Evolutionary conservation across 2,113 vertebrate species (phyloP), one percentile per base, ranked within the genome.

Genomic region (Sminthopsis crassicaudata): DNA sequence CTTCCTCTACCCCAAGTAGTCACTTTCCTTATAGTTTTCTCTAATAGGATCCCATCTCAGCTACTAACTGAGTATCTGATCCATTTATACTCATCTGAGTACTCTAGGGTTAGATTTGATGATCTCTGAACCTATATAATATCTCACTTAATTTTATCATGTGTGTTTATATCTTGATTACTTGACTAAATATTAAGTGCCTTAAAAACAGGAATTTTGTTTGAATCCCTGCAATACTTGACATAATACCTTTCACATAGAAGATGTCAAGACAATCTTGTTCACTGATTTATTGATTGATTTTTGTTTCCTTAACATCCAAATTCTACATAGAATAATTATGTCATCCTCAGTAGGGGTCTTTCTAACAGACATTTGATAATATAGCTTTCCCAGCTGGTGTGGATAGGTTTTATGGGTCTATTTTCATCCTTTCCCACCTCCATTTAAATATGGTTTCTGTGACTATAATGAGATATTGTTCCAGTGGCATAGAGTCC

Each of bases 381-480:
- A 97, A 98, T 97, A 93, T 96, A 98, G 97, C 97, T 98, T 97
- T 97, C 97, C 97, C 97, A 97, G 97, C 91, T 96, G 96, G 97
- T 96, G 97, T 98, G 97, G 97, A 97, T 97, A 98, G 97, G 97
- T 97, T 98, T 97, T 42, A 97, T 94, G 67, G n/a, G 94, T 97
- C 97, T 98, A 98, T 98, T 98, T 98, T 98, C 90, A 96, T 98
- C 97, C 94, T 97, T 97, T 96, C 96, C 93, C 94, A 97, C 95
- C 95, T 97, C 97, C 96, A 95, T 98, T 97, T 98, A 98, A 98
- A 98, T 97, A 98, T 98, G 97, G 97, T 97, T 97, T 97, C 96
- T 98, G 97, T 97, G 96, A 97, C 96, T 98, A 97, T 97, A 97
- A 97, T 97, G 96, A 88, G 67, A 84, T 84, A 84, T 42, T 97